These are phyloP conservation scores for Neopipo cinnamomea DNA, from an alignment of 2,113 vertebrate species.

Conservation along the genomic window DNA sequence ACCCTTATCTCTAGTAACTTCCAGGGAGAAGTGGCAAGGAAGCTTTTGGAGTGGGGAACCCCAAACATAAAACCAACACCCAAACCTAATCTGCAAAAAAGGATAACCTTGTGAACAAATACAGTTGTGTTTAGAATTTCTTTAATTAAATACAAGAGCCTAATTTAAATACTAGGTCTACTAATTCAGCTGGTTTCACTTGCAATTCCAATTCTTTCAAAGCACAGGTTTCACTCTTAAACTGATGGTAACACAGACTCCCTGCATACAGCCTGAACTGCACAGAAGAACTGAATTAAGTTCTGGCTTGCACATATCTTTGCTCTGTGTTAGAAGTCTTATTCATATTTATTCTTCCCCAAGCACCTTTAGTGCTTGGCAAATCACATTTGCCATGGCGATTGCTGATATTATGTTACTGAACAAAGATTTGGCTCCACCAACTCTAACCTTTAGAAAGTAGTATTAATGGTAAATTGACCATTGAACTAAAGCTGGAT, in stretches of 20 bases:
- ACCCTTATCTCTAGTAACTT: neutral
- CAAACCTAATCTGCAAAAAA: neutral
- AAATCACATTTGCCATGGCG: neutral
- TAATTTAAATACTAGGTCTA: neutral
- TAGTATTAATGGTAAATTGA: neutral
- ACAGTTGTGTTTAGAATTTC: neutral
- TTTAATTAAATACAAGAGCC: neutral
- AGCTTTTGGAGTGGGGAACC: neutral
- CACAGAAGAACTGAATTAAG: neutral
- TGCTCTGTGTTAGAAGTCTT: neutral
- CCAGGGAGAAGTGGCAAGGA: neutral
- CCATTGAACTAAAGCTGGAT: neutral
- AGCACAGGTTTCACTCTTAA: neutral
- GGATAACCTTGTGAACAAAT: neutral
- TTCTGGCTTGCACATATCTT: fast-evolving
- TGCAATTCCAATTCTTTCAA: neutral
- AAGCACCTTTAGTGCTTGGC: neutral
- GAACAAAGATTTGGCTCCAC: neutral
- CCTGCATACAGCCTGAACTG: neutral
- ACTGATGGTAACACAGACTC: neutral
- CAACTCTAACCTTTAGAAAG: neutral
- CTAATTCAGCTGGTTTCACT: neutral
- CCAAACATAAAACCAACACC: neutral
- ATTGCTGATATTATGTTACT: neutral
- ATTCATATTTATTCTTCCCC: neutral